phyloP scores from a whole-genome alignment of 2,113 vertebrate species.

The Chrysemys picta region DNA sequence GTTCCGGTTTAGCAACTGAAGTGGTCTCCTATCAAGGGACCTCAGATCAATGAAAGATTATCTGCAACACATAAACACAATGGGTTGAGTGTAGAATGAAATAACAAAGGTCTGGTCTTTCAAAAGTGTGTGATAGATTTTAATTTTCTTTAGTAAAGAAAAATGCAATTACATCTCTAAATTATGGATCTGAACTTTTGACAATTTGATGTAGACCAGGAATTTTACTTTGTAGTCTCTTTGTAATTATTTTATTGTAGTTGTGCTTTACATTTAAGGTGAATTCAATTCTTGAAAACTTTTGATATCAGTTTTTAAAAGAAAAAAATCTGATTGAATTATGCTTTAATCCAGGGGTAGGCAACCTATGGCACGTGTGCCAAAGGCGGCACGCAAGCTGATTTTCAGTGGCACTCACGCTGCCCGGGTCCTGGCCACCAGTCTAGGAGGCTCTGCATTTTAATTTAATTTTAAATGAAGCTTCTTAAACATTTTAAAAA shows the following conservation, averaged over 20 bases:
- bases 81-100: not conserved
- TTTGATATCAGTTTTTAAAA: constrained; percentile 35
- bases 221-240: constrained; percentile 58
- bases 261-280: not conserved
- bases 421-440: too few relatives aligned
- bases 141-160: not conserved
- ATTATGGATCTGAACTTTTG: not conserved
- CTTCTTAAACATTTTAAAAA: too few relatives aligned
- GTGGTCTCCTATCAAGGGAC: not conserved
- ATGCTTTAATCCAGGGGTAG: not conserved
- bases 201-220: not conserved
- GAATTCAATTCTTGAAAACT: constrained; percentile 18
- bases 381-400: too few relatives aligned
- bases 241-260: constrained; percentile 40
- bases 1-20: not conserved
- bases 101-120: not conserved
- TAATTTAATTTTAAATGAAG: too few relatives aligned
- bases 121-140: not conserved
- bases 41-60: not conserved
- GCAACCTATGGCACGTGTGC: too few relatives aligned
- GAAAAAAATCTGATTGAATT: constrained; percentile 34
- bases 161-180: constrained; percentile 8
- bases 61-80: not conserved
- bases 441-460: too few relatives aligned
- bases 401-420: too few relatives aligned